Evolutionary conservation across 2,113 vertebrate species (phyloP).

Genomic region (Corvus cornix): DNA sequence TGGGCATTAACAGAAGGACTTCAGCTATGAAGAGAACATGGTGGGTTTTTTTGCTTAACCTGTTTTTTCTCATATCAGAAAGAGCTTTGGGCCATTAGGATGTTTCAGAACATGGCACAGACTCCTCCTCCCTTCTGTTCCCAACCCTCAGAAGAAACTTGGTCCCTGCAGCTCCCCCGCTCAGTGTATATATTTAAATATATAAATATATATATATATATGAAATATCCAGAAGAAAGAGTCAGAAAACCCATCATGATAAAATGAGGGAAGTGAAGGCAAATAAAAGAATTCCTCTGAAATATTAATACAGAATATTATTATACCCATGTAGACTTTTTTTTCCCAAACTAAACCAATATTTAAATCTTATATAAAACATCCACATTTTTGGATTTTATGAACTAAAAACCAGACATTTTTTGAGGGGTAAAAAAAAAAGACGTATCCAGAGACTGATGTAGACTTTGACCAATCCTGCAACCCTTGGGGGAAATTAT

Average conservation of each 20-base stretch:
- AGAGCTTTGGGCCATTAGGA: neutral
- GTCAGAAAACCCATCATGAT: neutral
- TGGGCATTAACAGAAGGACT: neutral
- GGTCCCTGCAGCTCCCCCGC: neutral
- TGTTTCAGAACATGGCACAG: neutral
- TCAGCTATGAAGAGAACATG: neutral
- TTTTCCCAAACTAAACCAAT: neutral
- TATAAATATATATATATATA: neutral
- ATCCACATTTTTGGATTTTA: neutral
- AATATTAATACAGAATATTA: neutral
- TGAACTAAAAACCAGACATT: neutral
- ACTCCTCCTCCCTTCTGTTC: neutral
- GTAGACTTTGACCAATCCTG: neutral
- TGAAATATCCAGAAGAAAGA: neutral
- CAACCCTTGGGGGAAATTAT: neutral
- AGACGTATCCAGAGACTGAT: neutral
- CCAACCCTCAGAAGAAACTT: neutral
- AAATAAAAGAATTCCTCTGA: neutral
- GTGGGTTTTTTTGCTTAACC: neutral
- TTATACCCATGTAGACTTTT: rapidly evolving
- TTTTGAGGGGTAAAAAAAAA: neutral
- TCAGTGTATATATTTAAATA: neutral
- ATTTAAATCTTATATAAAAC: neutral
- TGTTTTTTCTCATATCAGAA: neutral
- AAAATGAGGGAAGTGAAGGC: neutral